Base-by-base conservation (phyloP, 1,140 invertebrate genomes). In the Rhopalosiphum padi region DNA sequence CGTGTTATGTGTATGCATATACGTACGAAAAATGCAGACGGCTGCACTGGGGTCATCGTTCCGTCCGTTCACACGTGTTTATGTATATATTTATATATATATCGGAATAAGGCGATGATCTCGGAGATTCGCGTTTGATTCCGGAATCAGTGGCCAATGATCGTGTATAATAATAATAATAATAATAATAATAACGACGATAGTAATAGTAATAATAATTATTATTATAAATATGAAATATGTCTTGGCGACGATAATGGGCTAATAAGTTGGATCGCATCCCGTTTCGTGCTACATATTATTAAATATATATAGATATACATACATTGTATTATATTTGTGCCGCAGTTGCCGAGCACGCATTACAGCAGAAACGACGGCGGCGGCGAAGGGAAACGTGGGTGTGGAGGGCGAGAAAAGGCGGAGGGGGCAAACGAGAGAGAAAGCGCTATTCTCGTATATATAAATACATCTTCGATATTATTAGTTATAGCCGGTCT, bases 401-500 rank as follows among this genome's bases (percentile, higher is more conserved):
- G 35, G 25, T 22, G 1, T 11, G 1, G 37, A 1, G 41, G 55
- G 22, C 2, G 0, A 43, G 41, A 51, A 3, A 51, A 46, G 51
- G 7, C 9, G 11, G 11, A 7, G n/a, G 35, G 18, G 35, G 30
- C 3, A 25, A 35, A 2, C 18, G 46, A 43, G 77, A 46, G 46
- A 77, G 68, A 82, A 35, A 77, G 77, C 11, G 77, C n/a, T 15
- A 53, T 55, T 41, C n/a, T 35, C 35, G 46, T 35, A 35, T 92
- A 85, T 93, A 93, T 93, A 93, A 86, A 93, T 93, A 93, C 85
- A 93, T 93, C 91, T 93, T 93, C 91, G 91, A 93, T 93, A 93
- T 93, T 93, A 93, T 93, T 93, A 93, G 91, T 93, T 93, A 93
- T 93, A 86, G 91, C 91, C 91, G 91, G 91, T 93, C 82, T 93